Evolutionary conservation across 2,113 vertebrate genomes (phyloP).

Genomic region (Ivindomyrus marchei): DNA sequence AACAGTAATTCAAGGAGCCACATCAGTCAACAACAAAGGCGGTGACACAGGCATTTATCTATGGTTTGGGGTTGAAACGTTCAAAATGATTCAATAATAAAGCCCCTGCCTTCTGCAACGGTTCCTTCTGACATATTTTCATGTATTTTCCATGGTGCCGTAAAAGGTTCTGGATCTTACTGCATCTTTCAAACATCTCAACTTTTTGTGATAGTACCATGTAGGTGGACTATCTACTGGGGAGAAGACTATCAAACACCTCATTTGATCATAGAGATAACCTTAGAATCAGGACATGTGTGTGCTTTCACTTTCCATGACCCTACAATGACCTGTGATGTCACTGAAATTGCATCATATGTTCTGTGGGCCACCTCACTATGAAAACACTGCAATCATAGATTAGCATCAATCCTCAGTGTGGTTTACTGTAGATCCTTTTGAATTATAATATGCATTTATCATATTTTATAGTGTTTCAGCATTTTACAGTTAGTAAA

Average conservation of each 20-base stretch:
- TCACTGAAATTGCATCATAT: neutral
- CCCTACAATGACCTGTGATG: slow-evolving; percentile 23
- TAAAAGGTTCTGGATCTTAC: neutral
- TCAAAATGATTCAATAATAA: slow-evolving; percentile 26
- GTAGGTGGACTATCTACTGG: neutral
- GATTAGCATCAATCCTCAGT: slow-evolving; percentile 19
- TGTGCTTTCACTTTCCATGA: slow-evolving; percentile 10
- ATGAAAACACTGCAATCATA: slow-evolving; percentile 11
- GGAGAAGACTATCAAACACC: neutral
- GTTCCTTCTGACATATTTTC: slow-evolving; percentile 8
- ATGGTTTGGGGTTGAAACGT: slow-evolving; percentile 28
- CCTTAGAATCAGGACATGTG: neutral
- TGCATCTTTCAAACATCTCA: slow-evolving; percentile 6
- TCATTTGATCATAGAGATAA: neutral
- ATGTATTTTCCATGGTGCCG: slow-evolving; percentile 7
- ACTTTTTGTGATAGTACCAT: neutral
- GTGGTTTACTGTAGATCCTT: slow-evolving; percentile 8
- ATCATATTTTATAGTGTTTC: slow-evolving; percentile 21
- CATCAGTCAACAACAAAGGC: slow-evolving; percentile 34
- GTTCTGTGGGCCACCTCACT: slow-evolving; percentile 4
- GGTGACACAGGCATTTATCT: slow-evolving; percentile 37
- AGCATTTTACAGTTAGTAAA: slow-evolving; percentile 20
- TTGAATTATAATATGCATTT: slow-evolving; percentile 19
- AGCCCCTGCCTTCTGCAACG: slow-evolving; percentile 18
- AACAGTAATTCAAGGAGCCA: slow-evolving; percentile 39